Evolutionary conservation across 2,113 vertebrate species (phyloP), one percentile per base, ranked within the genome.

Genomic region (Megalops atlanticus): DNA sequence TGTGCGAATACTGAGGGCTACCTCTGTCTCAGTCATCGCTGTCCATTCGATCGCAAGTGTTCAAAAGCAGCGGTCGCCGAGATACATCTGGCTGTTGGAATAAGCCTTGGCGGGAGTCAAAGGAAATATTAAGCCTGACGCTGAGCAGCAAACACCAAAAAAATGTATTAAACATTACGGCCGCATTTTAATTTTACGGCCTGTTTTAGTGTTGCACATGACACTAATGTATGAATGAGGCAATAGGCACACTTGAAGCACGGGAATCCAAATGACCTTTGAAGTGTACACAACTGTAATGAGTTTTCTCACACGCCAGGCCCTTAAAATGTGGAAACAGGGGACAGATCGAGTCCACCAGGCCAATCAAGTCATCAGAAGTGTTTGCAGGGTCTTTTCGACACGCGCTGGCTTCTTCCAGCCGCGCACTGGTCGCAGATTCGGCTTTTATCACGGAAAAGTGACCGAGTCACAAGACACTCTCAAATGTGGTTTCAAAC

Each of bases 181-280:
- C 85, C 82, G 84, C 84, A 84, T 86, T 90, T 84, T 84, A 80
- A 87, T 89, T 91, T 93, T 92, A 92, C 84, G 83, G 90, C 86
- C 89, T 91, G 89, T 89, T 92, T 90, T 86, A 90, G 89, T 88
- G 83, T 91, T 87, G 83, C 89, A 90, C 86, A 79, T 88, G 86
- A 89, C 91, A 88, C 84, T 88, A 89, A 91, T 89, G 86, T 89
- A 86, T 74, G 80, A 90, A 89, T 89, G 89, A 92, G 82, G 86
- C 89, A 89, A 90, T 89, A 85, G 81, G 86, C 72, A 81, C 1
- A 45, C 41, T 45, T 84, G 81, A 85, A 80, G 83, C 86, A 80
- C 81, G 83, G 85, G 74, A 86, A 90, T 89, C 83, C 81, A 87
- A 91, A 90, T 89, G 43, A 89, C 85, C 88, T 90, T 92, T 90